These are phyloP conservation scores for Heliconius hewitsoni DNA, from an alignment of 1,140 invertebrate genomes.

Conservation along the genomic window DNA sequence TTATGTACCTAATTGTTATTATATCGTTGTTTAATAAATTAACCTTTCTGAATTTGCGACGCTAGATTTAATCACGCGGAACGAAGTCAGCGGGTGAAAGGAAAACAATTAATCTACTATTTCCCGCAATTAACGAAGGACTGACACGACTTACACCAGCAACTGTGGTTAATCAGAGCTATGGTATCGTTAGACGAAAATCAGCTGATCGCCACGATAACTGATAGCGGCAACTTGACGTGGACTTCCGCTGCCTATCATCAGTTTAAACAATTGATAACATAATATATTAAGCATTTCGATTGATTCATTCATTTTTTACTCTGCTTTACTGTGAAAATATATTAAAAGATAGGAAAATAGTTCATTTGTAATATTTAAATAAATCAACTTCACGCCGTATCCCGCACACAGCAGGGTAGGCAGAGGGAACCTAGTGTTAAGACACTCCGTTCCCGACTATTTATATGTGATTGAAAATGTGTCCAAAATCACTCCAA, in stretches of 20 bases:
- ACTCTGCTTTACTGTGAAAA: not conserved
- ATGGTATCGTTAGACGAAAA: conserved; percentile 46
- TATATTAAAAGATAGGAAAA: not conserved
- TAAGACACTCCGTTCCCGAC: no score
- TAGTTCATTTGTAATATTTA: not conserved
- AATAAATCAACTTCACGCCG: not conserved
- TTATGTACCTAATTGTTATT: not conserved
- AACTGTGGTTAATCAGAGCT: conserved; percentile 64
- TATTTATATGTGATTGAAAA: no score
- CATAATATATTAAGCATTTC: conserved; percentile 14
- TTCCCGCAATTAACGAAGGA: conserved; percentile 72
- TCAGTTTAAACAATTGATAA: conserved; percentile 26
- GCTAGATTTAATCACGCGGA: not conserved
- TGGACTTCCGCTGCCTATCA: conserved; percentile 32
- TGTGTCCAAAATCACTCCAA: no score
- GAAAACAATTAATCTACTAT: conserved; percentile 76
- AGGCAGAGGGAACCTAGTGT: no score
- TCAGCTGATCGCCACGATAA: conserved; percentile 47
- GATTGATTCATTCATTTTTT: not conserved
- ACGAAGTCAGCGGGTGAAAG: conserved; percentile 62
- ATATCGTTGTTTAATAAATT: not conserved
- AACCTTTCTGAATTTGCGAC: not conserved
- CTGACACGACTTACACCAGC: conserved; percentile 68
- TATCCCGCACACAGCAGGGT: no score
- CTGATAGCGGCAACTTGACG: conserved; percentile 46